Conservation (phyloP, 1,140 invertebrate genomes). For the Batillaria attramentaria region DNA sequence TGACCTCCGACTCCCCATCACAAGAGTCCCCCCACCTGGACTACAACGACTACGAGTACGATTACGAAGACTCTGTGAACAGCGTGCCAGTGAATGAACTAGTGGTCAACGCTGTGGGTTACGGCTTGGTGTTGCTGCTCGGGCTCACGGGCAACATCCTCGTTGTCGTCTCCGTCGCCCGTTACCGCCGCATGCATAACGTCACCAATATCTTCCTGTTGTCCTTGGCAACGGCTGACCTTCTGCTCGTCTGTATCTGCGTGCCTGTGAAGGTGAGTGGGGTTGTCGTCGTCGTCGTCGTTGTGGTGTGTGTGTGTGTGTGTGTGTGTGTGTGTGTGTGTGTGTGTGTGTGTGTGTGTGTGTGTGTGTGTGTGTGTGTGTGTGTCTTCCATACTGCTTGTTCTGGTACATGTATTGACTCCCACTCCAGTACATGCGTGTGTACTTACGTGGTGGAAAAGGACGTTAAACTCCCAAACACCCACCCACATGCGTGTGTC, state of each 20-base stretch:
- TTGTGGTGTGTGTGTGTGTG: neutral
- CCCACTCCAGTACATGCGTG: neutral
- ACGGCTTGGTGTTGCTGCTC: constrained; percentile 77
- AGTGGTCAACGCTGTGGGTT: constrained; percentile 77
- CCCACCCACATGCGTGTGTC: neutral
- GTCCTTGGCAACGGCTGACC: constrained; percentile 81
- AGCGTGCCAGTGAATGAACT: constrained; percentile 71
- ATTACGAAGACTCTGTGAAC: constrained; percentile 48
- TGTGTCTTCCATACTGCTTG: neutral
- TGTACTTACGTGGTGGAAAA: constrained; percentile 1
- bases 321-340: neutral
- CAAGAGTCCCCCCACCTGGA: neutral
- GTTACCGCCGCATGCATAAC: constrained; percentile 75
- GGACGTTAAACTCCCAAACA: too few species aligned
- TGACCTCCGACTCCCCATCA: neutral
- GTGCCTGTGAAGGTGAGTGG: constrained; percentile 82
- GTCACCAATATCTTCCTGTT: constrained; percentile 82
- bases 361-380: neutral
- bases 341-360: neutral
- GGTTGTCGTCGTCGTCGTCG: neutral
- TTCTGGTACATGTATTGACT: neutral
- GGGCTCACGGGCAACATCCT: constrained; percentile 78
- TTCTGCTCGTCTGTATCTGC: constrained; percentile 81
- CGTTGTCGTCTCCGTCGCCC: constrained; percentile 76
- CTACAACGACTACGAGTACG: constrained; percentile 51